Evolutionary conservation across 2,113 vertebrate genomes (phyloP).

Genomic region (Poecile atricapillus): DNA sequence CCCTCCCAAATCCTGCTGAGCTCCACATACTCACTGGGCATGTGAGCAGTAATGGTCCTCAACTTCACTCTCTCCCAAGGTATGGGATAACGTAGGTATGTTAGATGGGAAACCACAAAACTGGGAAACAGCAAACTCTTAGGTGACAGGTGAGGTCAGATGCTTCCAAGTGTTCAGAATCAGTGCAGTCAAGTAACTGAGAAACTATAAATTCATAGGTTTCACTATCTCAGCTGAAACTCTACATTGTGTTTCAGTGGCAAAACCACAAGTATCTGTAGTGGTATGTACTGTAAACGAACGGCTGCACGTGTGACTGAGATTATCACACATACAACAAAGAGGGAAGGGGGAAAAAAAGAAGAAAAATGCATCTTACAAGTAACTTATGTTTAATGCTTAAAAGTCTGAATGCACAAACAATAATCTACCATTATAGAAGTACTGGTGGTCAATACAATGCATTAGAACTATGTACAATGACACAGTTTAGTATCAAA

Average conservation of each 20-base stretch:
- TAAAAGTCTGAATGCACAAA: conserved; percentile 88
- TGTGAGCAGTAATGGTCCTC: rapidly evolving
- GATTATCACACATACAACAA: not conserved
- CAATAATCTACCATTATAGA: conserved; percentile 83
- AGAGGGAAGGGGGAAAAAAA: rapidly evolving
- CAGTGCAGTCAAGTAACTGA: not conserved
- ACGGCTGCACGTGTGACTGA: not conserved
- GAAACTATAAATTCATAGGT: not conserved
- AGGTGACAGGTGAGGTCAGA: rapidly evolving
- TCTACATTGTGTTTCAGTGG: not conserved
- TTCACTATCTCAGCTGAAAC: not conserved
- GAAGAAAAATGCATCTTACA: conserved; percentile 68
- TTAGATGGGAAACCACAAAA: not conserved
- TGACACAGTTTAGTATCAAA: conserved; percentile 88
- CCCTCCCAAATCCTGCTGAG: not conserved
- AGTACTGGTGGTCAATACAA: conserved; percentile 83
- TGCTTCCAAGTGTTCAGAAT: not conserved
- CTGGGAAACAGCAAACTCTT: rapidly evolving
- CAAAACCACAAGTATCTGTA: not conserved
- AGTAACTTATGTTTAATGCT: conserved; percentile 86
- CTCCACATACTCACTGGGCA: not conserved
- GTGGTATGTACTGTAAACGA: not conserved
- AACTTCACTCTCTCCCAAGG: not conserved
- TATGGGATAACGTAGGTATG: not conserved
- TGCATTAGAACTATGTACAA: conserved; percentile 87